Evolutionary conservation across 1,140 invertebrate genomes (phyloP).

Genomic region (Sitodiplosis mosellana): DNA sequence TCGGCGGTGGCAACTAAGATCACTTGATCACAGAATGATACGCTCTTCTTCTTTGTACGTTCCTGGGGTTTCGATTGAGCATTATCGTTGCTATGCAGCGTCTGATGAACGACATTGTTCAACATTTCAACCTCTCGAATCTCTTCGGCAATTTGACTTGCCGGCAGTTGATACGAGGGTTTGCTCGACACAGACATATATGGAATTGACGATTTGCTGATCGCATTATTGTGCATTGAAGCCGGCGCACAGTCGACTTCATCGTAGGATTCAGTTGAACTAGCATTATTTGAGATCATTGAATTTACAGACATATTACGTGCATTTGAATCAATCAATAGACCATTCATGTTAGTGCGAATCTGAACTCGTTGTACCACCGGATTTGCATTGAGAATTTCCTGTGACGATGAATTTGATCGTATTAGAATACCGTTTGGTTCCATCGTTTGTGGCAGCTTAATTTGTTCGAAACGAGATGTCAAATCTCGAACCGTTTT

Average conservation of each 20-base stretch:
- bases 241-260: slow-evolving; percentile 19
- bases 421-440: slow-evolving; percentile 8
- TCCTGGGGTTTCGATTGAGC: slow-evolving; percentile 14
- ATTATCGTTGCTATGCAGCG: slow-evolving; percentile 16
- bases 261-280: slow-evolving; percentile 9
- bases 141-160: slow-evolving; percentile 28
- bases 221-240: slow-evolving; percentile 10
- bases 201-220: no score
- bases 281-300: background rate
- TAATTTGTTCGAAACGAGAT: slow-evolving; percentile 58
- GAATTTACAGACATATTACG: background rate
- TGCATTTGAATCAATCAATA: slow-evolving; percentile 6
- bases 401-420: slow-evolving; percentile 20
- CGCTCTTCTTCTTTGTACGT: slow-evolving; percentile 73
- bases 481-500: slow-evolving; percentile 52
- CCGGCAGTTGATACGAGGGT: no score
- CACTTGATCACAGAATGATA: slow-evolving; percentile 85
- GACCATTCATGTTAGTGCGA: slow-evolving; percentile 22
- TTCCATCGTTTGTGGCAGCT: slow-evolving; percentile 12
- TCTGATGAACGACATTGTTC: slow-evolving; percentile 29
- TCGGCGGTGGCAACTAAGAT: slow-evolving; percentile 79
- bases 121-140: slow-evolving; percentile 33
- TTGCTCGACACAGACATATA: no score
- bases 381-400: slow-evolving; percentile 10
- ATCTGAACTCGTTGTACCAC: slow-evolving; percentile 5